Base-by-base conservation (phyloP, 2,797 vertebrate species). In the Streptopelia turtur region DNA sequence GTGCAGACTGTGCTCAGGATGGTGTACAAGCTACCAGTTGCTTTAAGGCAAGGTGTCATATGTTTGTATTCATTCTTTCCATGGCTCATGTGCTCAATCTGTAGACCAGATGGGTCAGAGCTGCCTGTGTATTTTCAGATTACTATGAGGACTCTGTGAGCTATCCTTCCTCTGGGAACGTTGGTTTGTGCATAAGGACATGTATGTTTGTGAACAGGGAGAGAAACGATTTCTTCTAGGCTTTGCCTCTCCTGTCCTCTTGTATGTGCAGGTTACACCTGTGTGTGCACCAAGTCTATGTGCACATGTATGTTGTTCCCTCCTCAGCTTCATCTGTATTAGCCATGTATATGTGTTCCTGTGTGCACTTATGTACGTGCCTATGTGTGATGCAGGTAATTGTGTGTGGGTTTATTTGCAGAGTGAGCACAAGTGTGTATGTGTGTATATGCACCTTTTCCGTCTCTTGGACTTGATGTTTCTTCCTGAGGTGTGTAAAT, bases 21-120 rank as follows among this genome's bases (percentile, higher is more conserved):
- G 82, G 39, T 81, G 83, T 76, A 47, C 31, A 53, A 70, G 76
- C 83, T 95, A 95, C 82, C 80, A 80, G 70, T 47, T 85, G 90
- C 86, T 75, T 94, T 66, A 85, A 90, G 83, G 81, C 74, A 74
- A 84, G 79, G 70, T 72, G 56, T 97, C 87, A 88, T 94, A 80
- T 87, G 65, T 78, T 94, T 89, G 72, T 87, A 30, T 90, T 90
- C 74, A 23, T 93, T 86, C 81, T 90, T 93, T 70, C 88, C 7
- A 14, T 83, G 90, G 66, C 76, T 94, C n/a, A 56, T 76, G 50
- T 31, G 7, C 77, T 94, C 79, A 79, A 6, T 83, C 88, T 90
- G 70, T 83, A 85, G 78, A 80, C 71, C 92, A 94, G 93, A 80
- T 71, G 82, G 89, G 76, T 91, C 76, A 66, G 90, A 92, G 49